A percentile compares a stretch with the other conserved stretches of the same genome.
Conservation (phyloP, 2,113 vertebrate genomes). For the Vimba vimba region DNA sequence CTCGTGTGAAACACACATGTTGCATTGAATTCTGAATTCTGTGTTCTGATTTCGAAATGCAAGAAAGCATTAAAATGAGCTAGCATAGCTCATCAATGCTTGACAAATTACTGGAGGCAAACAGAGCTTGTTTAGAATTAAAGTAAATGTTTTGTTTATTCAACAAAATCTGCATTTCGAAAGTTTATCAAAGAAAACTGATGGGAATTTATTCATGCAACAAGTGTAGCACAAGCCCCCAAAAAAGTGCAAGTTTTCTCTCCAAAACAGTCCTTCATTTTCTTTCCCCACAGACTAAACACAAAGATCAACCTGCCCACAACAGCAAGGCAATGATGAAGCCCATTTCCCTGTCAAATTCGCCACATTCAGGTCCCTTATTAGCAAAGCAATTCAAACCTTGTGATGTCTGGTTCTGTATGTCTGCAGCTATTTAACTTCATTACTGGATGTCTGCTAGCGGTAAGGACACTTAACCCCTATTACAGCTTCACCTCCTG, state of each 20-base stretch:
- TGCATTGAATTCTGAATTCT: neutral
- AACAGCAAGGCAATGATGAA: constrained; percentile 5
- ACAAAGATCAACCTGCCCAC: neutral
- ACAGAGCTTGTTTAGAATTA: constrained; percentile 1
- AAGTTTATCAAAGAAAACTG: neutral
- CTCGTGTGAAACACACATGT: neutral
- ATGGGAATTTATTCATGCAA: neutral
- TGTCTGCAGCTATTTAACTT: constrained; percentile 20
- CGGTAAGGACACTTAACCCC: constrained; percentile 32
- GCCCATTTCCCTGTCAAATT: constrained; percentile 29
- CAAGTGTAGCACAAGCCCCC: neutral
- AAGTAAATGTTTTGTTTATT: neutral
- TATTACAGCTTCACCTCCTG: constrained; percentile 31
- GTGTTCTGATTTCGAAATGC: neutral
- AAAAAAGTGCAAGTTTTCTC: neutral
- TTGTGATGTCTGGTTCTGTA: constrained; percentile 14
- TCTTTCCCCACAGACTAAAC: neutral
- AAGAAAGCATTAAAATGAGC: neutral
- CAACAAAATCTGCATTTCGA: neutral
- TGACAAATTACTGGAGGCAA: constrained; percentile 10
- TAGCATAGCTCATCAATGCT: neutral
- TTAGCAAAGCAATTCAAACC: constrained; percentile 36
- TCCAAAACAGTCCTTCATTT: neutral
- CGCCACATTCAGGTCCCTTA: neutral
- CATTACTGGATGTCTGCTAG: constrained; percentile 26